Base-by-base conservation (phyloP, 2,888 invertebrate species). In the Megamerina dolium region DNA sequence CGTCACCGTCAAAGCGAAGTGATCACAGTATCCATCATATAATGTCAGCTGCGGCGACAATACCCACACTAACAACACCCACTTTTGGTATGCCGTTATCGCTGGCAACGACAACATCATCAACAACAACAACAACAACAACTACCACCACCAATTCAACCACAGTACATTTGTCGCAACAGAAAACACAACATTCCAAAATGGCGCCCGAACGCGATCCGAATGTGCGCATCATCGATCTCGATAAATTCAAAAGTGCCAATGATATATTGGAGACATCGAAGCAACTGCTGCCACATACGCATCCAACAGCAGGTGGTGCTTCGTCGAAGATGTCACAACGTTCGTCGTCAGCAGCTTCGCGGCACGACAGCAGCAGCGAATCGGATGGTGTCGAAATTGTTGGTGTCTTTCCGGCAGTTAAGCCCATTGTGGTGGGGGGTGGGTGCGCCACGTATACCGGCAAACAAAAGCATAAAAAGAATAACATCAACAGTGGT, bases 341-440 rank as follows among this genome's bases (percentile, higher is more conserved):
- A 26, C 8, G 8, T 26, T 26, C 12, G 26, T 8, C 8, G 12
- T 26, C 26, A 9, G 8, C 12, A 26, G 26, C 8, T 26, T 26
- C 8, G 12, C 6, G 13, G 18, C 10, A 12, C 31, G 38, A 38
- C 9, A 68, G 64, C 41, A 67, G 68, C 47, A 68, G 70, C 40
- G 70, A 68, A 35, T 70, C 70, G 13, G 71, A 72, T 47, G 64
- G 68, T 20, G 71, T 72, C 4, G 71, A 72, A 53, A 64, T 72
- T 39, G 63, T 70, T 16, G 68, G 66, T 3, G 61, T 67, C 5
- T 68, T 58, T 52, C 66, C 64, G 3, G 60, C 62, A 23, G 8
- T 35, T n/a, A 43, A 37, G 19, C 14, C 26, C 17, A 39, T 36
- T 17, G 39, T 45, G 39, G 37, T 43, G 29, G 43, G 42, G 2